phyloP scores from a whole-genome alignment of 2,113 vertebrate species.

The Channa maculata region DNA sequence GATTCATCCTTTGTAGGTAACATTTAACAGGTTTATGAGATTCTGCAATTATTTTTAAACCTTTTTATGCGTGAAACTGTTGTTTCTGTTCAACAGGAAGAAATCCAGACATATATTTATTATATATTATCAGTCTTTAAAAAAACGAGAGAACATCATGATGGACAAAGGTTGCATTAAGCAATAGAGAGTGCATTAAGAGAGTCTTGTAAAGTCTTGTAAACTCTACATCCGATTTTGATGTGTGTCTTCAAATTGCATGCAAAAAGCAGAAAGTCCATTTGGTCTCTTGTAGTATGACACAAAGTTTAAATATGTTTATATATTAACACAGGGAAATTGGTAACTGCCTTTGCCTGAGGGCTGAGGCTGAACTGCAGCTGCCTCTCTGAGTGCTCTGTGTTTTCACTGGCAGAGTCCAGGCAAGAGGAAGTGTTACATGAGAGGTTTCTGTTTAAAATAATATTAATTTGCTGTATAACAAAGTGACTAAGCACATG shows the following conservation, averaged over 20 bases:
- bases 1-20: conserved; percentile 18
- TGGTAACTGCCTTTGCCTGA: conserved; percentile 15
- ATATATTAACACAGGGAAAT: conserved; percentile 32
- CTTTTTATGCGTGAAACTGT: neutral
- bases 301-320: conserved; percentile 4
- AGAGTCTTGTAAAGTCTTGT: too few species aligned
- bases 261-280: neutral
- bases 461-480: neutral
- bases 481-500: conserved; percentile 17
- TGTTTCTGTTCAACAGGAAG: neutral
- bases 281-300: neutral
- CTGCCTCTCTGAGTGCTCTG: neutral
- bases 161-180: too few species aligned
- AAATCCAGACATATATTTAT: neutral
- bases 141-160: too few species aligned
- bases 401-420: conserved; percentile 53
- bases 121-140: too few species aligned
- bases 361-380: conserved; percentile 3
- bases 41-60: conserved; percentile 10
- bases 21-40: conserved; percentile 29
- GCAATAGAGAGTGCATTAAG: too few species aligned
- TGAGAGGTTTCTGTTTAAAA: conserved; percentile 1
- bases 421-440: conserved; percentile 14
- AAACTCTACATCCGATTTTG: too few species aligned
- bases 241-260: neutral